A percentile compares a stretch with the other conserved stretches of the same genome.
Conservation (phyloP, 1,140 invertebrate genomes). For the Apis cerana region DNA sequence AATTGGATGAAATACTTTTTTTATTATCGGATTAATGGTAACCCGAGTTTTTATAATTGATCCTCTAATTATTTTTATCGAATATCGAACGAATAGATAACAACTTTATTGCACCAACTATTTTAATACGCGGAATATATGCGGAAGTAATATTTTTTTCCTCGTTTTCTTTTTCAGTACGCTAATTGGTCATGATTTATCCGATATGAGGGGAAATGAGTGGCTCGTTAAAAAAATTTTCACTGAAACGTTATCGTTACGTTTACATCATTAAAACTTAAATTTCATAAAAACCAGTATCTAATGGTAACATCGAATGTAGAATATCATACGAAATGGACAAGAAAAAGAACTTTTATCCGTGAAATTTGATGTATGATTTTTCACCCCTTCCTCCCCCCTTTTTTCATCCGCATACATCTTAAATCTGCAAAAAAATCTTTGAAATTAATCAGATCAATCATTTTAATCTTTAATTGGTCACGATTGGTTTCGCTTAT, state of each 20-base stretch:
- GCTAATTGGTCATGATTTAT: slow-evolving; percentile 5
- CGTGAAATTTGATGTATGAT: neutral
- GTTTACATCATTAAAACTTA: slow-evolving; percentile 2
- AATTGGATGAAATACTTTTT: neutral
- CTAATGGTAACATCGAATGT: neutral
- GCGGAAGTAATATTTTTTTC: neutral
- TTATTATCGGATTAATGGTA: neutral
- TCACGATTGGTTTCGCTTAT: too few relatives aligned
- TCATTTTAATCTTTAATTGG: too few relatives aligned
- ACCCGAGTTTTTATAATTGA: neutral
- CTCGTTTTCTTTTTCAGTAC: neutral
- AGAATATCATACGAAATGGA: neutral
- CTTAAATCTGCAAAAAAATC: too few relatives aligned
- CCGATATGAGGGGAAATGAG: neutral
- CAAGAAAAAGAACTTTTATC: neutral
- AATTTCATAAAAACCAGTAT: neutral
- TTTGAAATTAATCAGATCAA: too few relatives aligned
- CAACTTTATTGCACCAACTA: neutral
- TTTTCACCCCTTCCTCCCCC: neutral
- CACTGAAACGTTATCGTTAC: neutral
- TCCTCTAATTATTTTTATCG: neutral
- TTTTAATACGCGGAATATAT: neutral
- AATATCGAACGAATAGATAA: neutral
- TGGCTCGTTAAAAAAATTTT: slow-evolving; percentile 5
- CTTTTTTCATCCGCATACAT: too few relatives aligned